Evolutionary conservation across 2,888 invertebrate genomes (phyloP).

Genomic region (Graphium colonna): DNA sequence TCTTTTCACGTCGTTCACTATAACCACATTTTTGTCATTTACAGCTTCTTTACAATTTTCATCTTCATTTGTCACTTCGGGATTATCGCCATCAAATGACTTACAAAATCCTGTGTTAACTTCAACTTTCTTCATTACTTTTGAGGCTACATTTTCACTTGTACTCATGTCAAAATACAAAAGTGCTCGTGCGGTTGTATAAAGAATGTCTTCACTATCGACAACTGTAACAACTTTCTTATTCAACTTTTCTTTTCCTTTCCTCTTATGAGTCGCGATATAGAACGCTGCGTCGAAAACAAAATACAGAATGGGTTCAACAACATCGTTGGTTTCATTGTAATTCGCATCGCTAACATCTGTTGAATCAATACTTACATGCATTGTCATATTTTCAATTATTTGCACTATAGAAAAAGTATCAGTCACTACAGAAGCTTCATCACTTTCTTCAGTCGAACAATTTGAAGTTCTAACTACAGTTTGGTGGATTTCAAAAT

Average conservation of each 20-base stretch:
- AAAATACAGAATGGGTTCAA: slow-evolving; percentile 60
- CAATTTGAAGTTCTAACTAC: neutral
- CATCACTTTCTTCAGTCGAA: slow-evolving; percentile 4
- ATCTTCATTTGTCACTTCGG: neutral
- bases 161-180: slow-evolving; percentile 4
- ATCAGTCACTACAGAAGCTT: neutral
- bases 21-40: too few species aligned
- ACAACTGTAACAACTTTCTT: slow-evolving; percentile 61
- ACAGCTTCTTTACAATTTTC: too few species aligned
- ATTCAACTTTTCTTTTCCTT: slow-evolving; percentile 28
- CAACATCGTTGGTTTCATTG: slow-evolving; percentile 42
- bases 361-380: slow-evolving; percentile 44
- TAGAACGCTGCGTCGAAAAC: slow-evolving; percentile 54
- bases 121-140: neutral
- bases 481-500: slow-evolving; percentile 25
- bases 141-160: neutral
- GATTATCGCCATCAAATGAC: neutral
- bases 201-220: slow-evolving; percentile 63
- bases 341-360: slow-evolving; percentile 47
- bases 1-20: too few species aligned
- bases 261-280: slow-evolving; percentile 39
- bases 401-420: slow-evolving; percentile 16
- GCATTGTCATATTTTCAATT: slow-evolving; percentile 49
- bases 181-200: slow-evolving; percentile 51
- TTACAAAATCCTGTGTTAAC: neutral